Conservation (phyloP, 2,797 vertebrate genomes). For the Thaleichthys pacificus region DNA sequence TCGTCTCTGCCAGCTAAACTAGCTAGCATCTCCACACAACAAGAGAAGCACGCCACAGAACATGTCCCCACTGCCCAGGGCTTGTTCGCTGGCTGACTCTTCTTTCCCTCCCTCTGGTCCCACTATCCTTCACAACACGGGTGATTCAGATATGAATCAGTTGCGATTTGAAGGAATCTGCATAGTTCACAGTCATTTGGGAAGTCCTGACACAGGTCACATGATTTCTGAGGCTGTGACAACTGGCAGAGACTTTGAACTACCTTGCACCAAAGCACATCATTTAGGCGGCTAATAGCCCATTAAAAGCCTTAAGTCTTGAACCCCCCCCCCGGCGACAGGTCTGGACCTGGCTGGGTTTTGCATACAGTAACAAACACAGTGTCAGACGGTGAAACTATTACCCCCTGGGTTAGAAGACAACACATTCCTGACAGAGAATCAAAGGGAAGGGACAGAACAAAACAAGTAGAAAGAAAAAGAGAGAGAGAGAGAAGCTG, state of each 20-base stretch:
- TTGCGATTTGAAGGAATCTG: background rate
- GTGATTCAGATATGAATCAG: conserved; percentile 33
- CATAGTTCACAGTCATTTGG: background rate
- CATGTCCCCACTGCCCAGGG: conserved; percentile 38
- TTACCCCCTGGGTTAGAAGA: conserved; percentile 23
- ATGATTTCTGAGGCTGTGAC: background rate
- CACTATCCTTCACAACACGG: background rate
- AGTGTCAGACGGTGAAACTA: conserved; percentile 2
- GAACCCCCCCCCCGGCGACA: conserved; percentile 36
- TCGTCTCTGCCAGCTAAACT: conserved; percentile 65
- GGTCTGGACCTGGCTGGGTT: conserved; percentile 36
- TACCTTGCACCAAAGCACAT: background rate
- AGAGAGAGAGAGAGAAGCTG: background rate
- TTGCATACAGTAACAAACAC: conserved; percentile 1
- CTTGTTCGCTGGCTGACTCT: conserved; percentile 39
- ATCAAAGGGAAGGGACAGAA: conserved; percentile 19
- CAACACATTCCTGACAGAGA: conserved; percentile 23
- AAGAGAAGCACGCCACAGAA: conserved; percentile 28
- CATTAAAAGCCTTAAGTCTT: conserved; percentile 50
- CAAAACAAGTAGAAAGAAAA: background rate
- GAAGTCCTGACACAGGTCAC: background rate
- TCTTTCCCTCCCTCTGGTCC: background rate
- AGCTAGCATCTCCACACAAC: conserved; percentile 50
- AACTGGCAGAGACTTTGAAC: background rate
- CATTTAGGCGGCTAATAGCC: conserved; percentile 28